phyloP scores from a whole-genome alignment of 2,797 vertebrate genomes.

The Urosaurus nigricauda region DNA sequence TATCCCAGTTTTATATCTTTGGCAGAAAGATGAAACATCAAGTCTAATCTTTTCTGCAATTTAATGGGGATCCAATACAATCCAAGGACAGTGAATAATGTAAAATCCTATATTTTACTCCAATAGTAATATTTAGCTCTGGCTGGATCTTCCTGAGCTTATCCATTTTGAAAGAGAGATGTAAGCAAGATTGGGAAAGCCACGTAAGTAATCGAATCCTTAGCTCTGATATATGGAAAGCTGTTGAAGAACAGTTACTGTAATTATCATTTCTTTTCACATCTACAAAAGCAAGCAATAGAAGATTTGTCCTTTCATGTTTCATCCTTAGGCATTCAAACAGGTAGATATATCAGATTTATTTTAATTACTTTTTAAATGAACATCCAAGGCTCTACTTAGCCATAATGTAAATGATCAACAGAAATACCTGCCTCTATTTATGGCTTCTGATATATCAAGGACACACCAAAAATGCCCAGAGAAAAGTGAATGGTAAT shows the following conservation, averaged over 20 bases:
- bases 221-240: conserved; percentile 28
- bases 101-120: conserved; percentile 45
- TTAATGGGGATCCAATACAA: conserved; percentile 40
- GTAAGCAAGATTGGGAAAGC: conserved; percentile 29
- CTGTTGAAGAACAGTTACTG: conserved; percentile 1
- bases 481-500: background rate
- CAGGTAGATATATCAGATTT: conserved; percentile 20
- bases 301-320: conserved; percentile 1
- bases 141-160: conserved; percentile 12
- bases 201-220: conserved; percentile 39
- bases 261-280: conserved; percentile 36
- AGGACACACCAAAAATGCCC: background rate
- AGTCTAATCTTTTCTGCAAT: conserved; percentile 42
- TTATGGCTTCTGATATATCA: background rate
- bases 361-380: conserved; percentile 41
- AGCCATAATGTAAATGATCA: conserved; percentile 20
- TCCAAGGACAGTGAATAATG: conserved; percentile 45
- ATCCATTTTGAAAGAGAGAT: conserved; percentile 36
- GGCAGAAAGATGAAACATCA: conserved; percentile 41
- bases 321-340: conserved; percentile 21
- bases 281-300: background rate
- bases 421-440: background rate
- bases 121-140: conserved; percentile 30
- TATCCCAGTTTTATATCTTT: conserved; percentile 34
- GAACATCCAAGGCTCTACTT: conserved; percentile 17